Conservation (phyloP, 2,113 vertebrate genomes). For the Oreochromis niloticus region DNA sequence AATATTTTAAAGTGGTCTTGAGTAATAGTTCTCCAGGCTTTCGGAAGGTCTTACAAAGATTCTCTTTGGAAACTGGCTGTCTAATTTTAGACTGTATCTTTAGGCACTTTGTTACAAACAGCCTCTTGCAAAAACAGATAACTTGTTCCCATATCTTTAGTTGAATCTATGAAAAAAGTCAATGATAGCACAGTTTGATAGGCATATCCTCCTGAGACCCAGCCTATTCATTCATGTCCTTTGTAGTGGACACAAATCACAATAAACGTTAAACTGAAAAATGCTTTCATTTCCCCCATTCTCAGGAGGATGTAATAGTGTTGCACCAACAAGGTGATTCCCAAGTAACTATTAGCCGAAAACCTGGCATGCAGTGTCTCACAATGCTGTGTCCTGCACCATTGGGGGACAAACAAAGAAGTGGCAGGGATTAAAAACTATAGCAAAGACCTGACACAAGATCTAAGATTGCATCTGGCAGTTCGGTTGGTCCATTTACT, state of each 20-base stretch:
- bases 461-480: background rate
- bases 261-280: background rate
- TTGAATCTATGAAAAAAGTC: background rate
- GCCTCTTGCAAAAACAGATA: background rate
- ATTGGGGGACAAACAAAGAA: background rate
- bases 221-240: background rate
- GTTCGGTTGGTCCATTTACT: background rate
- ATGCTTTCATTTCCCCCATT: background rate
- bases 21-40: background rate
- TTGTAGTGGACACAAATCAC: background rate
- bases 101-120: background rate
- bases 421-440: background rate
- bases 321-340: background rate
- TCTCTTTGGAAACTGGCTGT: background rate
- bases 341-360: background rate
- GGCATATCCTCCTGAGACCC: background rate
- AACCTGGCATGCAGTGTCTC: background rate
- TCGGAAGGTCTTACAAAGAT: background rate
- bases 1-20: background rate
- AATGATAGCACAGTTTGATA: background rate
- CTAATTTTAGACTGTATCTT: background rate
- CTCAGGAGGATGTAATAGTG: background rate
- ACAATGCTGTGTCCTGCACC: background rate
- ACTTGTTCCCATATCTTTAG: background rate
- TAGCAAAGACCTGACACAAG: background rate